phyloP scores from a whole-genome alignment of 2,888 invertebrate species.

The Drosophila bunnanda region DNA sequence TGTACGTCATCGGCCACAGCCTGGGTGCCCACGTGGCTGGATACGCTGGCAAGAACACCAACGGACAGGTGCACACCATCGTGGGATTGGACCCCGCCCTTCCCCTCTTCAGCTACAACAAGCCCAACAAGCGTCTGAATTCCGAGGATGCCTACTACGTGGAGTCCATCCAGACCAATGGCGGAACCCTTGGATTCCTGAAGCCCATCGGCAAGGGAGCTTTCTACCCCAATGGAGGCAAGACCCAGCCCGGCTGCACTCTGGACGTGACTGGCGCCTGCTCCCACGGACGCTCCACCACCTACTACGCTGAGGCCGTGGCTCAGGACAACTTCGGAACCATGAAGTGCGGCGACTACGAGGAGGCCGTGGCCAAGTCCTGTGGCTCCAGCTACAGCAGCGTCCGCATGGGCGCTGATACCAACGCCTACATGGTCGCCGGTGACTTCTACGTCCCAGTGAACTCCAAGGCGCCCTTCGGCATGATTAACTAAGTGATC shows the following conservation, averaged over 20 bases:
- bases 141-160: conserved; percentile 61
- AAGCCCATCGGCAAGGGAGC: conserved; percentile 84
- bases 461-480: conserved; percentile 79
- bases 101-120: conserved; percentile 77
- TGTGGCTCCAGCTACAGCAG: conserved; percentile 72
- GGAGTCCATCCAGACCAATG: conserved; percentile 83
- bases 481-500: conserved; percentile 58
- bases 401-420: conserved; percentile 80
- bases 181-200: conserved; percentile 79
- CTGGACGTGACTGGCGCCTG: conserved; percentile 83
- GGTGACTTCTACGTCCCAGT: conserved; percentile 83
- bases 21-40: conserved; percentile 87
- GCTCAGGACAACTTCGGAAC: conserved; percentile 74
- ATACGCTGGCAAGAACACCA: conserved; percentile 86
- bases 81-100: conserved; percentile 85
- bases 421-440: conserved; percentile 71
- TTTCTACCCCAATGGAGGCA: conserved; percentile 86
- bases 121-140: conserved; percentile 68
- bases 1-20: conserved; percentile 87
- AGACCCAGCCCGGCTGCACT: conserved; percentile 86
- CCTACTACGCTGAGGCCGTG: conserved; percentile 85
- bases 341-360: conserved; percentile 71
- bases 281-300: conserved; percentile 84
- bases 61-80: conserved; percentile 86
- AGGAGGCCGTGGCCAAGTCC: conserved; percentile 63